Evolutionary conservation across 2,113 vertebrate genomes (phyloP).

Genomic region (Pelecanus crispus): DNA sequence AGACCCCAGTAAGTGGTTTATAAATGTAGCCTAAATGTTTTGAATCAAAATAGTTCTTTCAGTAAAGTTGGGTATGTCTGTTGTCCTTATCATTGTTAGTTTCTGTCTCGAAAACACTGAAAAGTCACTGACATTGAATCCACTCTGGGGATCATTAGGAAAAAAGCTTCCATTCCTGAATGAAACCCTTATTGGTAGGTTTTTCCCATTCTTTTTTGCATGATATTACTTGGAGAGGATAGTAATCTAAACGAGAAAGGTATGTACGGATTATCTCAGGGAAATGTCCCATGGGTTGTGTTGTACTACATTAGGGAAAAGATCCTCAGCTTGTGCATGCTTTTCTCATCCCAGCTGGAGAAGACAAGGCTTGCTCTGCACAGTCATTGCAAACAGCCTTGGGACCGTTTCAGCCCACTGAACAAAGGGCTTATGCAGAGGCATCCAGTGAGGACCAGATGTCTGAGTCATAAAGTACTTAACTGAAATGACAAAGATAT

Average conservation of each 20-base stretch:
- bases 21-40: constrained; percentile 53
- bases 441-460: constrained; percentile 8
- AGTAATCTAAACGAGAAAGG: background rate
- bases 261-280: background rate
- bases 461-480: constrained; percentile 21
- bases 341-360: background rate
- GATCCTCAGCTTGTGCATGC: background rate
- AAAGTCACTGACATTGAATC: background rate
- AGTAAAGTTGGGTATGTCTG: background rate
- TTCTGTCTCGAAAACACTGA: constrained; percentile 12
- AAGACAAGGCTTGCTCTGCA: background rate
- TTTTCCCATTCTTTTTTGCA: background rate
- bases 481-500: constrained; percentile 1
- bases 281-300: background rate
- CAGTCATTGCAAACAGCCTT: background rate
- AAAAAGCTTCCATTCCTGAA: background rate
- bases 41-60: constrained; percentile 48
- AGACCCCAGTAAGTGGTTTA: constrained; percentile 32
- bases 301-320: background rate
- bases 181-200: background rate
- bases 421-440: constrained; percentile 9
- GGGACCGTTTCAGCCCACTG: background rate
- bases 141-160: background rate
- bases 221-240: background rate
- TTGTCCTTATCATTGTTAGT: constrained; percentile 4